phyloP scores from a whole-genome alignment of 2,888 invertebrate species.

The Allophyes oxyacanthae region DNA sequence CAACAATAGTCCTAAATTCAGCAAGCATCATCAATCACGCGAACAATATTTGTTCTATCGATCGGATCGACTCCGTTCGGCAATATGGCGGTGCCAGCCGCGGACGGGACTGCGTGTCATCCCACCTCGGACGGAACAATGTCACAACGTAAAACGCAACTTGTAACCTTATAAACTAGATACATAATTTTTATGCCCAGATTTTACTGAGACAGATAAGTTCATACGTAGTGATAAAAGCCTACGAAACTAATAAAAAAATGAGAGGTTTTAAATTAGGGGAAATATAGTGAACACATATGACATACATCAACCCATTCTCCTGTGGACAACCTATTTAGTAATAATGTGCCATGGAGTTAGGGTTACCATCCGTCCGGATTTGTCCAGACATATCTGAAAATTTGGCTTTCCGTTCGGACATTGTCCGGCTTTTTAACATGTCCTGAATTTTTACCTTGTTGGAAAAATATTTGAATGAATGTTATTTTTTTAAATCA shows the following conservation, averaged over 20 bases:
- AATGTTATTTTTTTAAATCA: no score
- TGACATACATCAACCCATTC: no score
- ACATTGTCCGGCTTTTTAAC: no score
- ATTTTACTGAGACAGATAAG: conserved; percentile 20
- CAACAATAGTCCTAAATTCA: conserved; percentile 70
- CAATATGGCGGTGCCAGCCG: conserved; percentile 74
- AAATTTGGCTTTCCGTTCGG: no score
- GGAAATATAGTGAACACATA: not conserved
- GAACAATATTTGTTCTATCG: conserved; percentile 83
- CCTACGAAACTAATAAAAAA: conserved; percentile 6
- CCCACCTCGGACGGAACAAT: conserved; percentile 54
- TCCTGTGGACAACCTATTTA: no score
- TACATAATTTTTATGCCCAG: conserved; percentile 44
- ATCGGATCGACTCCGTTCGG: conserved; percentile 69
- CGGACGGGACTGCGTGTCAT: conserved; percentile 68
- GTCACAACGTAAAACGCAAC: conserved; percentile 49
- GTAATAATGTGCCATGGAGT: no score
- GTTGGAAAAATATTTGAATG: no score
- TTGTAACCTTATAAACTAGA: conserved; percentile 52
- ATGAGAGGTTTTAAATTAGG: conserved; percentile 1
- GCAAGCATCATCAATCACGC: conserved; percentile 80
- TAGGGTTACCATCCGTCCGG: no score
- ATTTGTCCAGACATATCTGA: no score
- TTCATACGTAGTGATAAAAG: conserved; percentile 33
- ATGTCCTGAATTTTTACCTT: no score